phyloP scores from a whole-genome alignment of 2,113 vertebrate species.

The Mus pahari region DNA sequence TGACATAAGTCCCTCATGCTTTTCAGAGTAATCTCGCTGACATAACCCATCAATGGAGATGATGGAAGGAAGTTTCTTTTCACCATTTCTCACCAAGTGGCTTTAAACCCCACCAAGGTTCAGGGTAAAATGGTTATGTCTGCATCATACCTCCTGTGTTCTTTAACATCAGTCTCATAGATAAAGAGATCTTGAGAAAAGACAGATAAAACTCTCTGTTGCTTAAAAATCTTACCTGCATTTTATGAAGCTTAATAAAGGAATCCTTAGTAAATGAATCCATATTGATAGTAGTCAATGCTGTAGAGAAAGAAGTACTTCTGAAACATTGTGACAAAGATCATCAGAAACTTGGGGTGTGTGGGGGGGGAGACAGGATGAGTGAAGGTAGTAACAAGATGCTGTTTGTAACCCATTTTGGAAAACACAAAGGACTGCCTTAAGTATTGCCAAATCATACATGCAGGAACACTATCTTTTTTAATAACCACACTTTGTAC shows the following conservation, averaged over 20 bases:
- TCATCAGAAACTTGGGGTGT: not conserved
- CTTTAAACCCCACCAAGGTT: not conserved
- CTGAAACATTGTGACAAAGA: not conserved
- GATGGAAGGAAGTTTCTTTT: not conserved
- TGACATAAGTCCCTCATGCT: not conserved
- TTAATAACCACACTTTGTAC: not conserved
- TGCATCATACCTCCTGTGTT: not conserved
- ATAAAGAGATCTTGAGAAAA: accelerated
- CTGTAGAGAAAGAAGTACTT: constrained; percentile 9
- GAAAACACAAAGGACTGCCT: not conserved
- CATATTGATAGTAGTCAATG: constrained; percentile 64
- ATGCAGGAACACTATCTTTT: not conserved
- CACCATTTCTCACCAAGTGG: not conserved
- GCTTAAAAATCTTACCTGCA: constrained; percentile 64
- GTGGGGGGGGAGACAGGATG: not conserved
- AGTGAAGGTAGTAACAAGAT: not conserved
- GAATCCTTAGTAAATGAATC: accelerated
- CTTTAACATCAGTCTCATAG: not conserved
- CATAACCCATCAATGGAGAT: not conserved
- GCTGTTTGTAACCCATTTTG: not conserved
- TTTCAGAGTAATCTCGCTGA: not conserved
- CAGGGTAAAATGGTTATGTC: not conserved
- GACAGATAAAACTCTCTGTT: not conserved
- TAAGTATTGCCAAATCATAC: not conserved
- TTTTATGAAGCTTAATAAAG: not conserved